These are phyloP conservation scores for Nerophis ophidion DNA, from an alignment of 2,113 vertebrate species.

Conservation along the genomic window DNA sequence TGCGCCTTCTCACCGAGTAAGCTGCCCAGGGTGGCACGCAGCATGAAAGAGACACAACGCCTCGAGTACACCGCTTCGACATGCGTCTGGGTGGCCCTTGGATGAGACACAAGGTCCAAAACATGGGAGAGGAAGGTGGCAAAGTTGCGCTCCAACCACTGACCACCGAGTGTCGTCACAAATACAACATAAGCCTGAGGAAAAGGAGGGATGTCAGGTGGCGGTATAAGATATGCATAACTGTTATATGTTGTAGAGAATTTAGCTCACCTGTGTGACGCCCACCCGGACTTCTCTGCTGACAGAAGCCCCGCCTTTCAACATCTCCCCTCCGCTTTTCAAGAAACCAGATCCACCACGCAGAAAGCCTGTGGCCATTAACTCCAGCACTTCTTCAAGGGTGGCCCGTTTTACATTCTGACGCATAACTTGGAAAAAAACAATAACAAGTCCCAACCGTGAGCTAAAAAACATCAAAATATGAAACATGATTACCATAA, in stretches of 20 bases:
- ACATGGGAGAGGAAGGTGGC: constrained; percentile 91
- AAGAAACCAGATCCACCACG: constrained; percentile 95
- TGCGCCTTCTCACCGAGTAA: constrained; percentile 95
- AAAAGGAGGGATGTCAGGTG: background rate
- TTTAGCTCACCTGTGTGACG: constrained; percentile 87
- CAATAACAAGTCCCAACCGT: too few relatives aligned
- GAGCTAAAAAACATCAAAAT: background rate
- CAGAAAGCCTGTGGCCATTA: constrained; percentile 95
- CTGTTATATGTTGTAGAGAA: background rate
- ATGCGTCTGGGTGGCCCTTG: constrained; percentile 93
- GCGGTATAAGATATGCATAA: background rate
- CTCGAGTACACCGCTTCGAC: constrained; percentile 97
- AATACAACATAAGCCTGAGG: constrained; percentile 94
- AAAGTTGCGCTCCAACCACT: constrained; percentile 97
- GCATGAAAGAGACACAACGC: constrained; percentile 95
- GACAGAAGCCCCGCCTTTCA: constrained; percentile 94
- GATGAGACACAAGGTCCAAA: constrained; percentile 92
- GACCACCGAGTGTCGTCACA: constrained; percentile 89
- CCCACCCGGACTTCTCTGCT: constrained; percentile 98
- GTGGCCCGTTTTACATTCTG: constrained; percentile 96
- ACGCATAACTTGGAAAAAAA: constrained; percentile 83
- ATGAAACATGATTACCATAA: background rate
- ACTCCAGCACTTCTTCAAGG: constrained; percentile 92
- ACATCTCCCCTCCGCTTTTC: constrained; percentile 96
- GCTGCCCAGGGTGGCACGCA: constrained; percentile 91